Percentiles rank a stretch among this genome's conserved stretches.
Conservation (phyloP, 2,888 invertebrate genomes). For the Tetrapedia diversipes region DNA sequence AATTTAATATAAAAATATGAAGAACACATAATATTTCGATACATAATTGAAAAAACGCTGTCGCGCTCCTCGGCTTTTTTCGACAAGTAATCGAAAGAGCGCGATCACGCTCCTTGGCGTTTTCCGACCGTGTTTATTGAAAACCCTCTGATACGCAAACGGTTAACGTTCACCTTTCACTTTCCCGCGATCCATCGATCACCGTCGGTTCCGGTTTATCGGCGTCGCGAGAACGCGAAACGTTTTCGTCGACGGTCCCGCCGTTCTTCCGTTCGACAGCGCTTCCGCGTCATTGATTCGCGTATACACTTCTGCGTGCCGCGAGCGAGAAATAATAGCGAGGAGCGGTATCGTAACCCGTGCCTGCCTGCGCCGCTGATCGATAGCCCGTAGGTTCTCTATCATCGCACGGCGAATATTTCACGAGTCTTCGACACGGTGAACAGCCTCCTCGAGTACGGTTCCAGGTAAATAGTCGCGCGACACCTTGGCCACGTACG, state of each 20-base stretch:
- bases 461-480: constrained; percentile 24
- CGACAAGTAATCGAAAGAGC: too few relatives aligned
- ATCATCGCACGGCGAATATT: constrained; percentile 41
- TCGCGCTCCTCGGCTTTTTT: too few relatives aligned
- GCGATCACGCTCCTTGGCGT: too few relatives aligned
- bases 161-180: constrained; percentile 2
- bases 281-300: constrained; percentile 46
- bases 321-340: constrained; percentile 47
- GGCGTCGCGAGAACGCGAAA: neutral
- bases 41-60: too few relatives aligned
- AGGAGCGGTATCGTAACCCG: constrained; percentile 35
- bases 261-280: neutral
- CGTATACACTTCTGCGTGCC: constrained; percentile 71
- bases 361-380: constrained; percentile 31
- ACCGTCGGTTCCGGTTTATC: constrained; percentile 14
- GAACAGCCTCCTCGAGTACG: constrained; percentile 10
- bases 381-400: constrained; percentile 51
- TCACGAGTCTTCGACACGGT: constrained; percentile 14
- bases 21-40: too few relatives aligned
- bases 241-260: neutral
- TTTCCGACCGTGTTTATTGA: too few relatives aligned
- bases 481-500: neutral
- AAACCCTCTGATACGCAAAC: too few relatives aligned
- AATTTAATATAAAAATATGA: too few relatives aligned
- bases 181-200: constrained; percentile 6